phyloP scores from a whole-genome alignment of 2,888 invertebrate species.

The Gastrophysa polygoni region DNA sequence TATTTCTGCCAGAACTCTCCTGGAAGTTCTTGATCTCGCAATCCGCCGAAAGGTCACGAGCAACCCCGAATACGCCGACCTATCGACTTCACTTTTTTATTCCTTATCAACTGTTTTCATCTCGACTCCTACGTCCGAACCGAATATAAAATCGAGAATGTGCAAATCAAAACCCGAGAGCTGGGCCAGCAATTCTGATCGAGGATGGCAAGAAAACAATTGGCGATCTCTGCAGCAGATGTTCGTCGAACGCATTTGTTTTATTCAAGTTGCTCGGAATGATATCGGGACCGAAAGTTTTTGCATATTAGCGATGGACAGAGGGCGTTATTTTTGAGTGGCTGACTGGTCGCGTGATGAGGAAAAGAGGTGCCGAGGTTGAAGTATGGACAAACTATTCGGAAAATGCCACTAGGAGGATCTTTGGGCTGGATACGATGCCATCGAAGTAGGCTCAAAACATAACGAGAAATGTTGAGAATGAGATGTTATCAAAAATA shows the following conservation, averaged over 20 bases:
- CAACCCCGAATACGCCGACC: slow-evolving; percentile 1
- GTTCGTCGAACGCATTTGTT: neutral
- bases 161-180: neutral
- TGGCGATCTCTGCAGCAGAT: slow-evolving; percentile 8
- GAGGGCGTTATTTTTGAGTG: neutral
- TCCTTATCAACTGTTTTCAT: neutral
- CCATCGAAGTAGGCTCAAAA: too few relatives aligned
- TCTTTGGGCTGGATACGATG: too few relatives aligned
- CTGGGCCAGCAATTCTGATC: neutral
- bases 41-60: neutral
- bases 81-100: neutral
- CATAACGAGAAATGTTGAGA: too few relatives aligned
- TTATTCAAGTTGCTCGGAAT: neutral
- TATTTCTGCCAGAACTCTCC: neutral
- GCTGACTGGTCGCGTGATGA: too few relatives aligned
- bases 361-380: too few relatives aligned
- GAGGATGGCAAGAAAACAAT: slow-evolving; percentile 8
- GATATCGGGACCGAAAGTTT: neutral
- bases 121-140: neutral
- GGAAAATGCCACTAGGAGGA: too few relatives aligned
- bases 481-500: too few relatives aligned
- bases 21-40: neutral
- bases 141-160: neutral
- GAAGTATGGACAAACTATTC: too few relatives aligned
- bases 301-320: neutral